A percentile compares a stretch with the other conserved stretches of the same genome.
Evolutionary conservation across 2,888 invertebrate species (phyloP).

Genomic region (Lasioglossum villosulum): DNA sequence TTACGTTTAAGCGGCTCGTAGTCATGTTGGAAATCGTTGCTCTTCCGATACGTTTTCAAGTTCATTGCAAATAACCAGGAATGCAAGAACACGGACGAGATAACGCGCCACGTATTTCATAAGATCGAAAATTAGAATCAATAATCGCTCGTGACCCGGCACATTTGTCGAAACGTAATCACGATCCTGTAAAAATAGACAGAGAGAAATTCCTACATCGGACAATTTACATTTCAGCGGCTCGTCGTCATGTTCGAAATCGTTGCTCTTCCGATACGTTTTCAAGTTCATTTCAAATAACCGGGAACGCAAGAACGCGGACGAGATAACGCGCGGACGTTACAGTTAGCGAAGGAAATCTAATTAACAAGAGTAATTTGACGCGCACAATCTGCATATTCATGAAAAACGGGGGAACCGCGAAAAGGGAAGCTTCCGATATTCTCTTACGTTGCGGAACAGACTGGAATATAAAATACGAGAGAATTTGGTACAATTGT

Average conservation of each 20-base stretch:
- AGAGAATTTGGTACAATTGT: no score
- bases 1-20: background rate
- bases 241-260: no score
- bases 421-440: background rate
- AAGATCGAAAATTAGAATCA: background rate
- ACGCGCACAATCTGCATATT: background rate
- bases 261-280: background rate
- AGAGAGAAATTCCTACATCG: background rate
- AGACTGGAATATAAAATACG: no score
- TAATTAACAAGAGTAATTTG: slow-evolving; percentile 29
- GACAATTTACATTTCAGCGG: background rate
- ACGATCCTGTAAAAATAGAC: background rate
- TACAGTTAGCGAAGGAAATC: background rate
- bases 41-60: background rate
- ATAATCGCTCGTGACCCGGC: background rate
- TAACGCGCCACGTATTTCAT: background rate
- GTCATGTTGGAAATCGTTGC: background rate
- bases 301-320: background rate
- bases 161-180: background rate
- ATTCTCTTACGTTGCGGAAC: background rate
- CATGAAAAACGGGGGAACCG: background rate
- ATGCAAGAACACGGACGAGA: no score
- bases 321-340: background rate
- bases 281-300: background rate
- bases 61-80: background rate